Evolutionary conservation across 2,797 vertebrate genomes (phyloP).

Genomic region (Bufotes viridis): DNA sequence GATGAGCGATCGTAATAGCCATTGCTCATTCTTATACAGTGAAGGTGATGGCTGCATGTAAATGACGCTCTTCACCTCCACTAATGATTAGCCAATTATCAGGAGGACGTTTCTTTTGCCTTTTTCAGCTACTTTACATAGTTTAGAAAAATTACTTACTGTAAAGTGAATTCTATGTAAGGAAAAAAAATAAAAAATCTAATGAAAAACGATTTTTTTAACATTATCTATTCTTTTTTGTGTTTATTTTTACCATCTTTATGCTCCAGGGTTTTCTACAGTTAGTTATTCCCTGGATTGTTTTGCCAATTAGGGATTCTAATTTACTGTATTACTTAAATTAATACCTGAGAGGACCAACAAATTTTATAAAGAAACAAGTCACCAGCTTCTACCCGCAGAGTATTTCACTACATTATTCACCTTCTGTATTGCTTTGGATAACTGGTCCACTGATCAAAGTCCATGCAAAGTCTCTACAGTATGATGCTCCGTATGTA

Average conservation of each 20-base stretch:
- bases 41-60: no score
- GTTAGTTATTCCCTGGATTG: not conserved
- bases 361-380: not conserved
- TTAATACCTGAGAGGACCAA: conserved; percentile 1
- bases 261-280: not conserved
- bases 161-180: no score
- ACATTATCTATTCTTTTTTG: not conserved
- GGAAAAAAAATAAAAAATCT: no score
- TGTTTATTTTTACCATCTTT: not conserved
- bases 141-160: no score
- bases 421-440: not conserved
- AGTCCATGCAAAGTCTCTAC: not conserved
- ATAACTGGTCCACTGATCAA: not conserved
- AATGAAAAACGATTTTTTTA: no score
- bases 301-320: not conserved
- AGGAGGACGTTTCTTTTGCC: no score
- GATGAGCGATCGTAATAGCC: no score
- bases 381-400: not conserved
- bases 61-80: no score
- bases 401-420: not conserved
- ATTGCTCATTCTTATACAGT: no score
- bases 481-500: not conserved
- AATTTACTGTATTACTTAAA: not conserved
- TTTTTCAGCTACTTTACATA: no score
- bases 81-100: no score